Conservation (phyloP, 2,888 invertebrate genomes). For the Meteorus colon region DNA sequence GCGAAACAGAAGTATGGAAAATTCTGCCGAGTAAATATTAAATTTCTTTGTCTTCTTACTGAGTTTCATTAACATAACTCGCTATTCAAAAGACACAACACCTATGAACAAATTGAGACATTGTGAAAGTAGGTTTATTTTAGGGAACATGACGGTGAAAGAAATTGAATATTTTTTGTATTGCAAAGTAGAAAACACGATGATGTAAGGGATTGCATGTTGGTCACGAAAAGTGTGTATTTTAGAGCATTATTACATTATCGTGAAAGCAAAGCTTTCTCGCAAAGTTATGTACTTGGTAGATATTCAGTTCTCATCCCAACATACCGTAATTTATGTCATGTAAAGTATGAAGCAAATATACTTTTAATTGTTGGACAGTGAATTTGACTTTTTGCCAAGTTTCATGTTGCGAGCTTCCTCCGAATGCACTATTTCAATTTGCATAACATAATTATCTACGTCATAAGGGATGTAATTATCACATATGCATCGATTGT, state of each 20-base stretch:
- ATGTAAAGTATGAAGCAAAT: constrained; percentile 1
- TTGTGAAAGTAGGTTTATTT: constrained; percentile 21
- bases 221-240: constrained; percentile 50
- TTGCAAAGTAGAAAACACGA: constrained; percentile 32
- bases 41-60: too few relatives aligned
- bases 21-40: too few relatives aligned
- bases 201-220: constrained; percentile 40
- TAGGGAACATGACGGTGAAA: constrained; percentile 20
- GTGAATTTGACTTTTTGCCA: constrained; percentile 15
- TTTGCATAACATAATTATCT: neutral
- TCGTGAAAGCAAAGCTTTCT: constrained; percentile 21
- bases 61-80: too few relatives aligned
- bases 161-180: constrained; percentile 41
- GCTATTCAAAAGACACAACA: neutral
- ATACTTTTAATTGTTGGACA: constrained; percentile 12
- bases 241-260: constrained; percentile 2
- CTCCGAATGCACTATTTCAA: constrained; percentile 28
- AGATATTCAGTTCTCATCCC: constrained; percentile 21
- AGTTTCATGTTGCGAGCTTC: constrained; percentile 31
- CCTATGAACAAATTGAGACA: neutral
- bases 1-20: too few relatives aligned
- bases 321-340: constrained; percentile 16
- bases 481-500: constrained; percentile 4
- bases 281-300: constrained; percentile 26
- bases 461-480: neutral